phyloP scores from a whole-genome alignment of 2,113 vertebrate genomes.

The Ctenomys sociabilis region DNA sequence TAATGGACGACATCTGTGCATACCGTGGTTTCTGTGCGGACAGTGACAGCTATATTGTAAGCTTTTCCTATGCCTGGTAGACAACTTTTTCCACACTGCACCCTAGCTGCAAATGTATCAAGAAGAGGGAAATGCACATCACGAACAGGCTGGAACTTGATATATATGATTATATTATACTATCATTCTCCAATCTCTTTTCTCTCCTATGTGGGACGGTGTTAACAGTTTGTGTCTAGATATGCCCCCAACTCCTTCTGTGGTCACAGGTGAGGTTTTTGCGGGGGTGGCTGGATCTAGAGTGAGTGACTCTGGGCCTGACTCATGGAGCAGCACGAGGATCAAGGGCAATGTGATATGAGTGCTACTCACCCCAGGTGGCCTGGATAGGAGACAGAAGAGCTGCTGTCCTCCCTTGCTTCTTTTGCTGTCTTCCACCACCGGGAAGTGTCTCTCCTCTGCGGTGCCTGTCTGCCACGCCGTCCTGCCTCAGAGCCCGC shows the following conservation, averaged over 20 bases:
- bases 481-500: too few relatives aligned
- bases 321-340: neutral
- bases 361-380: too few relatives aligned
- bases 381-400: too few relatives aligned
- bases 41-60: neutral
- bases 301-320: too few relatives aligned
- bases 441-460: too few relatives aligned
- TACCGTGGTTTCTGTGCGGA: neutral
- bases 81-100: constrained; percentile 6
- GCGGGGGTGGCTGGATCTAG: neutral
- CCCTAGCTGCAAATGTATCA: constrained; percentile 8
- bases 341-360: too few relatives aligned
- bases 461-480: too few relatives aligned
- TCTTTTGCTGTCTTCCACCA: too few relatives aligned
- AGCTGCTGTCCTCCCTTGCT: too few relatives aligned
- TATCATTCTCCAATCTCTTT: neutral
- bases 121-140: constrained; percentile 1
- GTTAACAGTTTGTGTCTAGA: neutral
- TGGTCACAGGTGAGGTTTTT: neutral
- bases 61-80: constrained; percentile 28
- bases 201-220: neutral
- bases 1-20: neutral
- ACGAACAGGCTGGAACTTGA: neutral
- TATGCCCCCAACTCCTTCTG: neutral
- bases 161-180: neutral